A percentile compares a stretch with the other conserved stretches of the same genome.
These are phyloP conservation scores for Octodonta nipae DNA, from an alignment of 2,888 invertebrate species.

Conservation along the genomic window DNA sequence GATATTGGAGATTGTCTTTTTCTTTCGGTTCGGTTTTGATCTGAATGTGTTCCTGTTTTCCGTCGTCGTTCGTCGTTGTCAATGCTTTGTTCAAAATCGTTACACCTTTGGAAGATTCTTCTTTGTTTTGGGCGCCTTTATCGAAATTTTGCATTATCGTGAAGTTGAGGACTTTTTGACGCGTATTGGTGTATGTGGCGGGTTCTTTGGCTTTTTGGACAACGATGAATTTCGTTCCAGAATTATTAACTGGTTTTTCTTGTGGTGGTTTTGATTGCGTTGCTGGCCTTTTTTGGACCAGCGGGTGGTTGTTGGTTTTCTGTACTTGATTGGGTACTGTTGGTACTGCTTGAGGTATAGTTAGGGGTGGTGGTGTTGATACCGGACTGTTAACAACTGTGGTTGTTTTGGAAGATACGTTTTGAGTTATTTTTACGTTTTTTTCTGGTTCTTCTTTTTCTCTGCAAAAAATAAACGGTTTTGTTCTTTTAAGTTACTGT, in stretches of 20 bases:
- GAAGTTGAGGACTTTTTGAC: slow-evolving; percentile 16
- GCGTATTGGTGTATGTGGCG: slow-evolving; percentile 5
- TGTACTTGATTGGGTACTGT: no score
- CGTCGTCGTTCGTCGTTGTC: slow-evolving; percentile 6
- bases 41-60: slow-evolving; percentile 3
- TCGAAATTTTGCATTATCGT: slow-evolving; percentile 15
- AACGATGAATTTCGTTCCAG: slow-evolving; percentile 7
- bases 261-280: not conserved
- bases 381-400: slow-evolving; percentile 6
- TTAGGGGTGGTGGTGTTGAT: slow-evolving; percentile 6
- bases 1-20: slow-evolving; percentile 22
- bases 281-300: no score
- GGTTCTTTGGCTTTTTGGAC: slow-evolving; percentile 11
- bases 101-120: slow-evolving; percentile 2
- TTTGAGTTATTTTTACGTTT: slow-evolving; percentile 7
- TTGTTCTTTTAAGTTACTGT: no score
- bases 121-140: slow-evolving; percentile 6
- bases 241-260: no score
- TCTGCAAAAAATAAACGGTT: no score
- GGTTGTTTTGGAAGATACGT: slow-evolving; percentile 3
- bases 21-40: slow-evolving; percentile 12
- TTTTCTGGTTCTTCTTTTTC: slow-evolving; percentile 33
- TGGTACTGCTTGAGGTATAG: no score
- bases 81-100: slow-evolving; percentile 8
- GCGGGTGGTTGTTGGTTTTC: no score